These are phyloP conservation scores for Lichenostomus cassidix DNA, from an alignment of 2,113 vertebrate genomes.

Conservation along the genomic window DNA sequence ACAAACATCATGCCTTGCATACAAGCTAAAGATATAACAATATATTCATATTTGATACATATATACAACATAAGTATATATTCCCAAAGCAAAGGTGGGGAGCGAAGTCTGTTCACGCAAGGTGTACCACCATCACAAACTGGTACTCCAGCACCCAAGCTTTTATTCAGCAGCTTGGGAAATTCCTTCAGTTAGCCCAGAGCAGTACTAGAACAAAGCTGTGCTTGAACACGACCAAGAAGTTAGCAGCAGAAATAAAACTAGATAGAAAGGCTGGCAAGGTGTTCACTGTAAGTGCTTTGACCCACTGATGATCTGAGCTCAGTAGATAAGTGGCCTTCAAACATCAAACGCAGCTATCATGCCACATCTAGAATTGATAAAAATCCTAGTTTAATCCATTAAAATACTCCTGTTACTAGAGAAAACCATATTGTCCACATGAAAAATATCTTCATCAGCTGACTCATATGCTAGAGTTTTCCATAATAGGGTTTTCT, in stretches of 20 bases:
- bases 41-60: background rate
- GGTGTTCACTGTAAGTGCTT: background rate
- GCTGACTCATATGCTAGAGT: background rate
- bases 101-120: background rate
- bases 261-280: background rate
- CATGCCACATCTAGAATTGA: background rate
- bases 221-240: background rate
- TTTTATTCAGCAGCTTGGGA: background rate
- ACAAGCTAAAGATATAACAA: background rate
- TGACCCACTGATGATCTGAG: background rate
- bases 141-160: background rate
- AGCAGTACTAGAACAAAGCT: background rate
- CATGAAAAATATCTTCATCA: background rate
- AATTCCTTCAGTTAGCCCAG: background rate
- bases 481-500: background rate
- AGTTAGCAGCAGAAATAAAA: background rate
- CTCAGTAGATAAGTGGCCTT: background rate
- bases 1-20: background rate
- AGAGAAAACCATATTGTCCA: background rate
- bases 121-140: background rate
- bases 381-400: background rate
- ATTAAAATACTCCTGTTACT: background rate
- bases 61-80: background rate
- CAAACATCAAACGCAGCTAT: background rate
- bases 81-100: background rate